Evolutionary conservation across 2,888 invertebrate genomes (phyloP).

Genomic region (Thymelicus lineola): DNA sequence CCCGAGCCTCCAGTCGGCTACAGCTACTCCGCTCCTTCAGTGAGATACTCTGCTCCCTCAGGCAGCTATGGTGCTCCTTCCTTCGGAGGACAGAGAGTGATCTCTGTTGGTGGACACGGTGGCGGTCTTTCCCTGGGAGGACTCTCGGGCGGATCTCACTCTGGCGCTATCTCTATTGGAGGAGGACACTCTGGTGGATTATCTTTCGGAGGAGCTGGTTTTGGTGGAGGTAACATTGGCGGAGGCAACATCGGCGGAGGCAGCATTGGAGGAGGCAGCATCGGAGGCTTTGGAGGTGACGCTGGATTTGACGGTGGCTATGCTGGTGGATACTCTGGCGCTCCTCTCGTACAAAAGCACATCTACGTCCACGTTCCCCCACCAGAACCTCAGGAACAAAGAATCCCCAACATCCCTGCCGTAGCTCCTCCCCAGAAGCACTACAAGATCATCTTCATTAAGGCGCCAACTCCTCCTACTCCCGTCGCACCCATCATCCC

Average conservation of each 20-base stretch:
- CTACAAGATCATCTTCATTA: constrained; percentile 97
- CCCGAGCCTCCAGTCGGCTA: constrained; percentile 82
- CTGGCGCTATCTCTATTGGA: constrained; percentile 57
- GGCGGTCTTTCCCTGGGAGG: constrained; percentile 59
- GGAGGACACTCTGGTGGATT: constrained; percentile 51
- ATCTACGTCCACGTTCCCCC: constrained; percentile 96
- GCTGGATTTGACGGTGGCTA: constrained; percentile 72
- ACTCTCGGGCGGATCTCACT: constrained; percentile 58
- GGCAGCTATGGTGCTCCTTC: constrained; percentile 61
- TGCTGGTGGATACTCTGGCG: constrained; percentile 78
- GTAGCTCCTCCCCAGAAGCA: constrained; percentile 93
- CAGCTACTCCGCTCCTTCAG: constrained; percentile 73
- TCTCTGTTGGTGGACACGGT: constrained; percentile 55
- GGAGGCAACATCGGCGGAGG: constrained; percentile 48
- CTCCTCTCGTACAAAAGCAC: constrained; percentile 92
- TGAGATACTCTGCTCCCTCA: constrained; percentile 60
- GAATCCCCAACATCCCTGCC: constrained; percentile 86
- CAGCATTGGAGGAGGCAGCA: background rate
- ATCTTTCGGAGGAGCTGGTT: constrained; percentile 47
- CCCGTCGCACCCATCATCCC: constrained; percentile 93
- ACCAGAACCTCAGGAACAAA: constrained; percentile 92
- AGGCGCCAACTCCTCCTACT: constrained; percentile 93
- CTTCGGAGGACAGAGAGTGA: constrained; percentile 49
- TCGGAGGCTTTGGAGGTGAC: constrained; percentile 62
- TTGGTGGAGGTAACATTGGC: constrained; percentile 47